phyloP scores from a whole-genome alignment of 2,113 vertebrate species.

The Eretmochelys imbricata region DNA sequence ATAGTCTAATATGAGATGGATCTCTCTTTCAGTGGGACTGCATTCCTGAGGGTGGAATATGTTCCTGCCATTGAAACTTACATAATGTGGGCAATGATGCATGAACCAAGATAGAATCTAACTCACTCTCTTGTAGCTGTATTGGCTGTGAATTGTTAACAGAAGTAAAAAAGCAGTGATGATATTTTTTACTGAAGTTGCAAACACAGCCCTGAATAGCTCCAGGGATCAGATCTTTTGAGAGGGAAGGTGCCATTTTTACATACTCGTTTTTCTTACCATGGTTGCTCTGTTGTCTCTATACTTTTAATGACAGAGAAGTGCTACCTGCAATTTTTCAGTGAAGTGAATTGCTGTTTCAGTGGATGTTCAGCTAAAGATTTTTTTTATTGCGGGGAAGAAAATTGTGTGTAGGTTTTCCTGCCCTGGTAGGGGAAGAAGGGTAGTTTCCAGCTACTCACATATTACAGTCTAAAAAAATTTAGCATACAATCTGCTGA shows the following conservation, averaged over 20 bases:
- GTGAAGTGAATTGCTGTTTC: background rate
- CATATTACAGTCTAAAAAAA: background rate
- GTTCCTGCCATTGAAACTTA: background rate
- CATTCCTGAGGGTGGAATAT: background rate
- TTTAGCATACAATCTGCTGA: background rate
- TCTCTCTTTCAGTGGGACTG: background rate
- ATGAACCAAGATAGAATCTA: background rate
- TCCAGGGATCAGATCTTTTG: background rate
- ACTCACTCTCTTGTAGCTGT: background rate
- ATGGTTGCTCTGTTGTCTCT: background rate
- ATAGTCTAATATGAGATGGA: background rate
- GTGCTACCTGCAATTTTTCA: background rate
- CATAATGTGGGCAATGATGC: background rate
- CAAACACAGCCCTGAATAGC: background rate
- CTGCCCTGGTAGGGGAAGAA: background rate
- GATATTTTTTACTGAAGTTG: background rate
- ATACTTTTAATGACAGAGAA: background rate
- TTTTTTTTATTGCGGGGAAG: background rate
- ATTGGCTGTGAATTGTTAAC: background rate
- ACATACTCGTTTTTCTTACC: background rate
- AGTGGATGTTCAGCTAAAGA: background rate
- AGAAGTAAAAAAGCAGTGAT: background rate
- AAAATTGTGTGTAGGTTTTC: background rate
- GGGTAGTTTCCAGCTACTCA: background rate
- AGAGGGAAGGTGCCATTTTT: background rate